Evolutionary conservation across 2,888 invertebrate species (phyloP).

Genomic region (Branchipolynoe longqiensis): DNA sequence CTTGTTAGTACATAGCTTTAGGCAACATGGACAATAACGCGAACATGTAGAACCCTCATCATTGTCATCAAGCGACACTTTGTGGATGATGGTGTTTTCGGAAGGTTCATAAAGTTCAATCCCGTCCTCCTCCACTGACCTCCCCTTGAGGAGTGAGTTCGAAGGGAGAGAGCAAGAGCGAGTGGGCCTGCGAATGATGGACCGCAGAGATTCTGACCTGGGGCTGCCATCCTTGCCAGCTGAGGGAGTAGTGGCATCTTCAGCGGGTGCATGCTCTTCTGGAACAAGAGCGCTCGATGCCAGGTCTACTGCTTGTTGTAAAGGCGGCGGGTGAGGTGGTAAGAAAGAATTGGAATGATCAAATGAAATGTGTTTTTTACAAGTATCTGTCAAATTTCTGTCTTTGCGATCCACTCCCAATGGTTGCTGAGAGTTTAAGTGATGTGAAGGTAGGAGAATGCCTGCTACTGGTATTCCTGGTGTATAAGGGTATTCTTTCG

Average conservation of each 20-base stretch:
- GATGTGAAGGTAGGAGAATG: constrained; percentile 4
- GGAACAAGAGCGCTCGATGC: neutral
- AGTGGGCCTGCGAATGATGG: neutral
- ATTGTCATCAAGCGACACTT: constrained; percentile 14
- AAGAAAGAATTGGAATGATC: constrained; percentile 16
- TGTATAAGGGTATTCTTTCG: constrained; percentile 11
- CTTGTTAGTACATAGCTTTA: constrained; percentile 27
- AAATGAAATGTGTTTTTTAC: constrained; percentile 7
- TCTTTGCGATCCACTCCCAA: neutral
- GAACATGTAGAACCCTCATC: constrained; percentile 3
- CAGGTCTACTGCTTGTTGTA: constrained; percentile 20
- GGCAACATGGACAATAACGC: constrained; percentile 43
- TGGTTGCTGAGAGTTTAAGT: neutral
- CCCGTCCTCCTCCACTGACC: constrained; percentile 44
- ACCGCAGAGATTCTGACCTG: neutral
- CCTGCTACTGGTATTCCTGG: neutral
- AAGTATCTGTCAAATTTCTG: neutral
- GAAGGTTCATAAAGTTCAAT: constrained; percentile 41
- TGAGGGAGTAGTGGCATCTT: neutral
- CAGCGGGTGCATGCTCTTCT: neutral
- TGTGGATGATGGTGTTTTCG: constrained; percentile 2
- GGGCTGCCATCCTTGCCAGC: neutral
- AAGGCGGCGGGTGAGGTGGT: constrained; percentile 19
- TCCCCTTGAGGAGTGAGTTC: constrained; percentile 4
- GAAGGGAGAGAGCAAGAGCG: constrained; percentile 11